Base-by-base conservation (phyloP, 2,797 vertebrate species). In the Erithacus rubecula region DNA sequence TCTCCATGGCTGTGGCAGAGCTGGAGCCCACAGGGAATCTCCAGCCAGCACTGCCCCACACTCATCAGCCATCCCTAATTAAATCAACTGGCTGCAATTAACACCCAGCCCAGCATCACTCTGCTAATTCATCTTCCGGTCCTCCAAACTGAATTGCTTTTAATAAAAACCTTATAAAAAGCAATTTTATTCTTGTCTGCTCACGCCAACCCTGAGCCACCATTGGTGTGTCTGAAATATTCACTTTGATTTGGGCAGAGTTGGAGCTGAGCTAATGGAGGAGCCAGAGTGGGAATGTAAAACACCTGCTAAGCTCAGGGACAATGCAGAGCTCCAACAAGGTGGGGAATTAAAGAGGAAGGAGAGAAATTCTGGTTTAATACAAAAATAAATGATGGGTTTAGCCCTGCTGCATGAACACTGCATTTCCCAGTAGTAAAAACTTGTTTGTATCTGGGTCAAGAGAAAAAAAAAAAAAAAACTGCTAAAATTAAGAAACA, bases 401-500 rank as follows among this genome's bases (percentile, higher is more conserved):
- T 56, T n/a, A 62, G 63, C 14, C 7, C n/a, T 88, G 77, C 52
- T 92, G 81, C 51, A 12, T 1, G 41, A 89, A 44, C 36, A 0
- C 27, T 59, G 77, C 46, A 71, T 91, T 91, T 95, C 93, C 90
- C 91, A 52, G 3, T 13, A 59, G 85, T 52, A 87, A 71, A 91
- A 83, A 49, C 46, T 77, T 81, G 30, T 83, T 90, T 75, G 43
- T 68, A 87, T 88, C 85, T 95, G 85, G 83, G 90, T 86, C 85
- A 87, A 30, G 88, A 76, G 65, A 4, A 84, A 56, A 64, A 89
- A 68, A n/a, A n/a, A n/a, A 75, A 32, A 51, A 51, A 51, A 51
- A 29, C 36, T 76, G 58, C 55, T 92, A 44, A 90, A 94, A 82
- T 83, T 41, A 83, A 94, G 55, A 51, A 88, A 13, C 24, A 27